Evolutionary conservation across 2,113 vertebrate species (phyloP), one percentile per base, ranked within the genome.

Genomic region (Thinocorus orbignyianus): DNA sequence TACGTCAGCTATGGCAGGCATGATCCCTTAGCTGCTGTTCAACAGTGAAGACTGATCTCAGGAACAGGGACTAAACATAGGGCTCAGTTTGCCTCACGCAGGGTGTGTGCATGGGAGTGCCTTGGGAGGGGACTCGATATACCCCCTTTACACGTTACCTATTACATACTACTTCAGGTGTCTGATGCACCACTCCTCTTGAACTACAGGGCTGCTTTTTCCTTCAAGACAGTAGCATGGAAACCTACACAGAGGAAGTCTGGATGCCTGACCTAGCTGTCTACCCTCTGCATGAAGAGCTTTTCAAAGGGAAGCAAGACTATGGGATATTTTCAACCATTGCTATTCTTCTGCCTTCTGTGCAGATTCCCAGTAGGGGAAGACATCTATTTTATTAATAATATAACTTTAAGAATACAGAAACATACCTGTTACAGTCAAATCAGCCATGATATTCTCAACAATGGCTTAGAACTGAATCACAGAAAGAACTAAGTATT

Each of bases 1-100:
- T 16, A 49, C 0, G 0, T 60, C 35, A 28, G 8, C 17, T 66
- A 5, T 9, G 24, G 20, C 22, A 41, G 44, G 11, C 0, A 0
- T 17, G 33, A 85, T 35, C 39, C 39, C 39, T 19, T n/a, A 37
- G 39, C 46, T 66, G 23, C 35, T 48, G 39, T 37, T 42, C 28
- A 71, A 8, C 4, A 14, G 33, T 28, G 33, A 84, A 33, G 3
- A 9, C 30, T n/a, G 30, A 35, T 48, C 26, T 39, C 1, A 0
- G 49, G 17, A 70, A 39, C 5, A 20, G 58, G 64, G 24, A 42
- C 20, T 33, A 49, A 81, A 35, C 2, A 0, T 17, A 23, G 12
- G 46, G 10, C 31, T 79, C 41, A 39, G 15, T n/a, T 64, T 69
- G 18, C 51, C 44, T 62, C 15, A 26, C 26, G 16, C 1, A 0